Conservation (phyloP, 2,888 invertebrate species). For the Mesodorylaimus sp. region DNA sequence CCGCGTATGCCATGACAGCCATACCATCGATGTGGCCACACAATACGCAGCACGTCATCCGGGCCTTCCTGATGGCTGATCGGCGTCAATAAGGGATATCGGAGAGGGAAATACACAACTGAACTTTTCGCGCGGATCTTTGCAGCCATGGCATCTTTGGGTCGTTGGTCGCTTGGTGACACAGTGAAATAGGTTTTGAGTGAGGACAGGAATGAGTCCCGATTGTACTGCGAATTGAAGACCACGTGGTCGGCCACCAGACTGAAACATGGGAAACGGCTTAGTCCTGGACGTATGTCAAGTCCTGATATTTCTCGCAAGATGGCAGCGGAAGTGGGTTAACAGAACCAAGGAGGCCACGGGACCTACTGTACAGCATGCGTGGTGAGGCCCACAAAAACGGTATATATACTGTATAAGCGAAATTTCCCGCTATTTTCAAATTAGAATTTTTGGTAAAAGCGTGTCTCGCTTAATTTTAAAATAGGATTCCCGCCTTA, state of each 20-base stretch:
- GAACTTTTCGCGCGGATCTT: conserved; percentile 43
- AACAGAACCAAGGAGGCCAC: no score
- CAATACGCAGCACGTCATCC: conserved; percentile 38
- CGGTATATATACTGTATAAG: no score
- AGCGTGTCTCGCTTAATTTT: no score
- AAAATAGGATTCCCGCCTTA: no score
- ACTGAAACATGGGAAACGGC: conserved; percentile 35
- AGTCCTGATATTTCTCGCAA: no score
- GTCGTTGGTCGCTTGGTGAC: conserved; percentile 44
- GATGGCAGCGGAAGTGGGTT: no score
- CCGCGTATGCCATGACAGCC: no score
- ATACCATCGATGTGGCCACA: conserved; percentile 56
- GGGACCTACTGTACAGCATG: no score
- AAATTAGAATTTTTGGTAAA: no score
- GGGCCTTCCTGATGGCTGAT: conserved; percentile 9
- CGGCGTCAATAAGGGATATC: conserved; percentile 13
- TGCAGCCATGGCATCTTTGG: conserved; percentile 40
- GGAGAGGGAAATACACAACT: conserved; percentile 46
- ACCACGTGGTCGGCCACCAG: conserved; percentile 47
- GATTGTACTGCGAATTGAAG: conserved; percentile 53
- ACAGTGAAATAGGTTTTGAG: conserved; percentile 45
- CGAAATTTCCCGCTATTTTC: no score
- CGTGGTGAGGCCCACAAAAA: no score
- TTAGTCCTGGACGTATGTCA: no score
- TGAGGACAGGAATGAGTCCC: conserved; percentile 45